phyloP scores from a whole-genome alignment of 2,888 invertebrate genomes.

The Lasiommata megera region DNA sequence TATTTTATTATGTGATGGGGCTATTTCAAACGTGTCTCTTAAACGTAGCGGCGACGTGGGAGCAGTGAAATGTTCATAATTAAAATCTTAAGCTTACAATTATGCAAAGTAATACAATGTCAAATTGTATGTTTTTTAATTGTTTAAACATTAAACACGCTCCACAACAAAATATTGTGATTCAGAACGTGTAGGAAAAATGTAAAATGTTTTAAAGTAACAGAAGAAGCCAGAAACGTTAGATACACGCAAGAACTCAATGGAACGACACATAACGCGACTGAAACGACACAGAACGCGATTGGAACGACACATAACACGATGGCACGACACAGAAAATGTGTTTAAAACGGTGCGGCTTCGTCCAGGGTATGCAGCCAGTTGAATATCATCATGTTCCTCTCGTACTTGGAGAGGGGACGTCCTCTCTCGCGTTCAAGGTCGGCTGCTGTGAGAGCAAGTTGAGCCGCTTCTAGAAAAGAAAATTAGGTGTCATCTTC shows the following conservation, averaged over 20 bases:
- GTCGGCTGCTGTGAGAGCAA: slow-evolving; percentile 87
- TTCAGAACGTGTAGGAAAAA: neutral
- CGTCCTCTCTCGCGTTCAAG: slow-evolving; percentile 91
- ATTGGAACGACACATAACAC: slow-evolving; percentile 6
- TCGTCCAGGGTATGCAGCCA: slow-evolving; percentile 95
- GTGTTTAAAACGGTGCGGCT: slow-evolving; percentile 71
- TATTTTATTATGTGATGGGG: too few relatives aligned
- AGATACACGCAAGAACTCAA: neutral
- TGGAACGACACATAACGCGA: neutral
- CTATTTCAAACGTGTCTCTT: too few relatives aligned
- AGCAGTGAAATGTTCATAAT: too few relatives aligned
- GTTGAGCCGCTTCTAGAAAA: slow-evolving; percentile 64
- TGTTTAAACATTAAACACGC: neutral
- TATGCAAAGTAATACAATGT: too few relatives aligned
- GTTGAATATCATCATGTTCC: slow-evolving; percentile 98
- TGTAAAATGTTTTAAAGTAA: neutral
- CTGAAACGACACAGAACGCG: slow-evolving; percentile 3
- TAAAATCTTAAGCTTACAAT: too few relatives aligned
- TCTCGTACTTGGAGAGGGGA: slow-evolving; percentile 92
- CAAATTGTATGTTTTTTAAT: too few relatives aligned
- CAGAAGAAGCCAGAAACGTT: neutral
- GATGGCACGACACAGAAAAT: neutral
- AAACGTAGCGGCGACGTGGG: too few relatives aligned
- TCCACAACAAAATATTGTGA: neutral
- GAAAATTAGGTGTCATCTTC: too few relatives aligned